These are phyloP conservation scores for Chrysomela aeneicollis DNA, from an alignment of 2,888 invertebrate genomes.

Conservation along the genomic window DNA sequence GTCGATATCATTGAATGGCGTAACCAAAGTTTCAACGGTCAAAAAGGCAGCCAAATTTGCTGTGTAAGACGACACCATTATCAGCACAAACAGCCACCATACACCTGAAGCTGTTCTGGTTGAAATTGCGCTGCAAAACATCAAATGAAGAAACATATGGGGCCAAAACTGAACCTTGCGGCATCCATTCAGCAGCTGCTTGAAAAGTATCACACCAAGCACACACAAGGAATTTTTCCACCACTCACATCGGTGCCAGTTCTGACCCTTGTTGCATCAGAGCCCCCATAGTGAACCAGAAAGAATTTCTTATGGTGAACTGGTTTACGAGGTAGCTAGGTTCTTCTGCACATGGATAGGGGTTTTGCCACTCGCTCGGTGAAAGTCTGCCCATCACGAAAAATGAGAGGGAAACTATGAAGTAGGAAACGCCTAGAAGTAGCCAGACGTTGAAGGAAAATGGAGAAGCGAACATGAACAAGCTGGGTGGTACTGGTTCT, in stretches of 20 bases:
- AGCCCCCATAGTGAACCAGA: constrained; percentile 89
- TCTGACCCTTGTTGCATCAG: constrained; percentile 89
- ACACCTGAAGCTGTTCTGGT: constrained; percentile 87
- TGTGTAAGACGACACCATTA: constrained; percentile 87
- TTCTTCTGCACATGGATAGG: constrained; percentile 85
- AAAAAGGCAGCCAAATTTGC: constrained; percentile 91
- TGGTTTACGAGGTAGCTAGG: constrained; percentile 85
- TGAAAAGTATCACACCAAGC: too few species aligned
- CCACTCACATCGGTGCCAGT: constrained; percentile 81
- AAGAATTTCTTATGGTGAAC: constrained; percentile 81
- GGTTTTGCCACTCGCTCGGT: constrained; percentile 90
- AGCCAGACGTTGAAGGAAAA: constrained; percentile 84
- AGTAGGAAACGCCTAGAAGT: constrained; percentile 81
- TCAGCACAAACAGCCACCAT: constrained; percentile 91
- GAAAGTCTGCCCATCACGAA: constrained; percentile 83
- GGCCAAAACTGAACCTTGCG: too few species aligned
- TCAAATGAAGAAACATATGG: neutral
- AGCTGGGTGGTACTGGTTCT: constrained; percentile 81
- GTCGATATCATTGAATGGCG: constrained; percentile 79
- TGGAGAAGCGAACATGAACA: constrained; percentile 93
- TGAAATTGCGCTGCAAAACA: constrained; percentile 75
- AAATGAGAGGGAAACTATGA: constrained; percentile 80
- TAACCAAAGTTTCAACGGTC: constrained; percentile 78
- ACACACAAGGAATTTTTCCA: too few species aligned
- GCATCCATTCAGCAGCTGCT: too few species aligned